Evolutionary conservation across 2,888 invertebrate species (phyloP).

Genomic region (Abrostola triplasia): DNA sequence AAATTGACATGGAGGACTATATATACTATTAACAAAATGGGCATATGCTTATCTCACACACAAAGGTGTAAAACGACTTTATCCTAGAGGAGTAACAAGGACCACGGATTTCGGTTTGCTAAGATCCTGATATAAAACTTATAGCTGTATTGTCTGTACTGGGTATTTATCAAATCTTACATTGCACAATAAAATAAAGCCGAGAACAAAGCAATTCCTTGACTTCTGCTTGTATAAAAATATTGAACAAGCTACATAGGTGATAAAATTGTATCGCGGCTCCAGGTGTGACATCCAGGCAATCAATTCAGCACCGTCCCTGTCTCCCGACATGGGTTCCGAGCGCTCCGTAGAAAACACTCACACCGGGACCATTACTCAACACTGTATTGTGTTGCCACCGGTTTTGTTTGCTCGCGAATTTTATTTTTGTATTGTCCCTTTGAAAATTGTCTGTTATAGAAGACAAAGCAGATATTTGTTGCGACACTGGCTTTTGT

Average conservation of each 20-base stretch:
- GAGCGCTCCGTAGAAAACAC: constrained; percentile 46
- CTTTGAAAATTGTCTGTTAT: constrained; percentile 51
- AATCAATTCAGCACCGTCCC: constrained; percentile 51
- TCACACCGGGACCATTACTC: constrained; percentile 59
- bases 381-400: constrained; percentile 56
- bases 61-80: no score
- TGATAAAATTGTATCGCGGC: constrained; percentile 50
- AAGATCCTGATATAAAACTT: no score
- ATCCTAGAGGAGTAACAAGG: no score
- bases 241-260: constrained; percentile 34
- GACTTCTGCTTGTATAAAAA: constrained; percentile 40
- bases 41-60: no score
- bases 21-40: no score
- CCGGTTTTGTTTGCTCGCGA: constrained; percentile 48
- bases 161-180: background rate
- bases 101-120: no score
- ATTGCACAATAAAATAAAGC: constrained; percentile 23
- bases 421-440: constrained; percentile 59
- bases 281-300: constrained; percentile 51
- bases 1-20: no score
- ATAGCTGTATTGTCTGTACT: background rate
- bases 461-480: constrained; percentile 56
- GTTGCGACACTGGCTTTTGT: constrained; percentile 52
- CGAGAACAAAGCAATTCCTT: constrained; percentile 27
- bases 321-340: constrained; percentile 40